Percentiles rank a stretch among this genome's conserved stretches.
Evolutionary conservation across 2,888 invertebrate species (phyloP).

Genomic region (Coenonympha arcania): DNA sequence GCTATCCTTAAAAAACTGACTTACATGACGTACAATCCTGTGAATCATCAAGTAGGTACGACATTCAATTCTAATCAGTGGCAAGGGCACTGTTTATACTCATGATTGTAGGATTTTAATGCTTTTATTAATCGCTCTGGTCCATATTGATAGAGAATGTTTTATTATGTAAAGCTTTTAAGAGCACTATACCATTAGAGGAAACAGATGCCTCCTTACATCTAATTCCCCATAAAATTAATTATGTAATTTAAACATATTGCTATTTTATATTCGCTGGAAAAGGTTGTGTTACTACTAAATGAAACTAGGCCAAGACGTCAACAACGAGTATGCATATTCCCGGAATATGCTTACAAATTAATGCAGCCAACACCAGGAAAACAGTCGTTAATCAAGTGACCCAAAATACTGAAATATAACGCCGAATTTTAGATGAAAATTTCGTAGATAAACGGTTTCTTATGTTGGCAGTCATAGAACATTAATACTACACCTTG

Average conservation of each 20-base stretch:
- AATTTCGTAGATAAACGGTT: neutral
- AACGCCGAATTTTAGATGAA: neutral
- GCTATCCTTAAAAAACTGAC: neutral
- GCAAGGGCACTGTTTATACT: neutral
- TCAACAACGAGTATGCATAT: constrained; percentile 2
- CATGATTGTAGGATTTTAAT: neutral
- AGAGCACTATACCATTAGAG: neutral
- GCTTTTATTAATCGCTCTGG: neutral
- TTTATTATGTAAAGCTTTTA: neutral
- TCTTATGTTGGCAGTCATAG: neutral
- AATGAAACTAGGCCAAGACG: neutral
- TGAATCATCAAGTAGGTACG: neutral
- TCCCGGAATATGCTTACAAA: constrained; percentile 11
- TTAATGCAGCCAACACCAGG: constrained; percentile 17
- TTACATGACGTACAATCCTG: neutral
- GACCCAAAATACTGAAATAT: constrained; percentile 21
- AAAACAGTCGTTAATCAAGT: constrained; percentile 26
- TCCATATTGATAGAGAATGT: neutral
- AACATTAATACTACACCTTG: neutral
- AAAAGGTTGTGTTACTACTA: neutral
- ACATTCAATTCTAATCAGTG: neutral
- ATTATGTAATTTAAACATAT: neutral
- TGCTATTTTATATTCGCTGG: neutral
- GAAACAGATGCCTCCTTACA: too few species aligned
- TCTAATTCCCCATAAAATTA: too few species aligned